A percentile compares a stretch with the other conserved stretches of the same genome.
These are phyloP conservation scores for Falco concolor DNA, from an alignment of 2,797 vertebrate species.

Conservation along the genomic window DNA sequence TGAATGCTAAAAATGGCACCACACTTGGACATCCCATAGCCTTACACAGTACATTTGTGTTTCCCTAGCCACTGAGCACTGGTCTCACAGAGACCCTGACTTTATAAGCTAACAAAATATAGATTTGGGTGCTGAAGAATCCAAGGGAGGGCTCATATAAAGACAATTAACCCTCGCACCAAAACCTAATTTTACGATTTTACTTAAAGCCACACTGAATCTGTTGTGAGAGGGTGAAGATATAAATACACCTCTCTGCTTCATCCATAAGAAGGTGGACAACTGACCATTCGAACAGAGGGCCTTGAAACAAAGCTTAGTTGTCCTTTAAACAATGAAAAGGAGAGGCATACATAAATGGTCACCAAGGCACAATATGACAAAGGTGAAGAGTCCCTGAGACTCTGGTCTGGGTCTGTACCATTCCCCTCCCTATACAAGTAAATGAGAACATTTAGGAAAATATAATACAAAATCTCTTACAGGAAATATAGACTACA, in stretches of 20 bases:
- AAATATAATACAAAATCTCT: constrained; percentile 98
- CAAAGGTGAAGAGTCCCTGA: constrained; percentile 83
- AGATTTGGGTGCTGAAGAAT: constrained; percentile 54
- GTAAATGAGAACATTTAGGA: constrained; percentile 90
- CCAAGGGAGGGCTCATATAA: constrained; percentile 13
- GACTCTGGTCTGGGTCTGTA: constrained; percentile 75
- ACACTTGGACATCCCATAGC: constrained; percentile 48
- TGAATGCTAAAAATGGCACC: constrained; percentile 58
- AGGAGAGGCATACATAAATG: constrained; percentile 65
- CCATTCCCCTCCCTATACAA: constrained; percentile 80
- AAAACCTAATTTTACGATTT: constrained; percentile 35
- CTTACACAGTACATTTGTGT: constrained; percentile 41
- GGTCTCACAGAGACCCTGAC: constrained; percentile 66
- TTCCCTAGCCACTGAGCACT: constrained; percentile 35
- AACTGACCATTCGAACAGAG: constrained; percentile 42
- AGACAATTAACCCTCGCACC: constrained; percentile 33
- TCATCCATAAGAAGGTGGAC: constrained; percentile 44
- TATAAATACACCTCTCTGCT: constrained; percentile 32
- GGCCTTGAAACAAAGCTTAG: constrained; percentile 50
- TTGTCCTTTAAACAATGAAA: constrained; percentile 58
- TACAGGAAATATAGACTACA: constrained; percentile 91
- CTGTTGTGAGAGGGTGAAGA: constrained; percentile 42
- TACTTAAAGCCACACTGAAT: constrained; percentile 53
- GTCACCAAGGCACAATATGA: constrained; percentile 93
- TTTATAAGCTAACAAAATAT: constrained; percentile 57